Percentiles rank a stretch among this genome's conserved stretches.
Conservation (phyloP, 2,113 vertebrate genomes). For the Ardeotis arabs region DNA sequence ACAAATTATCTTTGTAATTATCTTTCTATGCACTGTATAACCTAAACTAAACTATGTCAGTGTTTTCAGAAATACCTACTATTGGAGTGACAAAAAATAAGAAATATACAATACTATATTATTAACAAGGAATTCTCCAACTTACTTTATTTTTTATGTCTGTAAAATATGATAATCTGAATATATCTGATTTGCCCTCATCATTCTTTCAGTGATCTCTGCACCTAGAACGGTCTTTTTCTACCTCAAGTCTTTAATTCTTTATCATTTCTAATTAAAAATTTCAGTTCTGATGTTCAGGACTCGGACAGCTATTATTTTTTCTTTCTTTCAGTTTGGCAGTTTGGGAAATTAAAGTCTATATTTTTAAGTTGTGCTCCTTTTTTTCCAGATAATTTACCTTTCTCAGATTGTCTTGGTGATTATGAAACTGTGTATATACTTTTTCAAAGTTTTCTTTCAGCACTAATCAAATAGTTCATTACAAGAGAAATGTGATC, state of each 20-base stretch:
- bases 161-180: background rate
- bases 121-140: background rate
- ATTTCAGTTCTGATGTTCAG: background rate
- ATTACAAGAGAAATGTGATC: background rate
- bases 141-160: background rate
- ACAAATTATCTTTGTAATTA: background rate
- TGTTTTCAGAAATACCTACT: background rate
- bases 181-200: background rate
- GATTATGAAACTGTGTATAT: background rate
- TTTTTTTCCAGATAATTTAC: background rate
- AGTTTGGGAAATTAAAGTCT: background rate
- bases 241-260: background rate
- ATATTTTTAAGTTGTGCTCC: background rate
- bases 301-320: background rate
- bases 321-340: background rate
- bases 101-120: background rate
- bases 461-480: background rate
- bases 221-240: background rate
- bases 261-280: background rate
- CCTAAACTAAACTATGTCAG: background rate
- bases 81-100: background rate
- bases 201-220: background rate
- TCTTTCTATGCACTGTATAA: background rate
- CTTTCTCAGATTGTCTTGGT: background rate
- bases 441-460: background rate